phyloP scores from a whole-genome alignment of 92 coral and sea anemone species.

The Porites cylindrica region DNA sequence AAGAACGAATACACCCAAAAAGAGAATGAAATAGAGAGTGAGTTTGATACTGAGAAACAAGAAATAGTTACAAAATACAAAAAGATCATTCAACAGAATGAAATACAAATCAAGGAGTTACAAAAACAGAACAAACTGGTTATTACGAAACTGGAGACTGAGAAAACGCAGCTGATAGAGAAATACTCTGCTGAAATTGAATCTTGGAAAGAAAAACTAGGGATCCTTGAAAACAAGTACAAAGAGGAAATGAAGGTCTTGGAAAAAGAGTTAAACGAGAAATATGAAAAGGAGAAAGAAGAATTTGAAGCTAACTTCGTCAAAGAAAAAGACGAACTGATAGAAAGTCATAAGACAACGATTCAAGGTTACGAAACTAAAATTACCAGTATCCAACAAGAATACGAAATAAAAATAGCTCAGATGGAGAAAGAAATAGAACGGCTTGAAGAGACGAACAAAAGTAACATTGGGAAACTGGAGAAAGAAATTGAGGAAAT shows the following conservation, averaged over 20 bases:
- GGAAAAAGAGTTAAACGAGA: slow-evolving; percentile 60
- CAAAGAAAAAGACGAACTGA: slow-evolving; percentile 60
- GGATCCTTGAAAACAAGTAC: slow-evolving; percentile 28
- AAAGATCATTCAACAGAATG: slow-evolving; percentile 39
- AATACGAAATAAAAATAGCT: slow-evolving; percentile 59
- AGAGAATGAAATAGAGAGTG: slow-evolving; percentile 62
- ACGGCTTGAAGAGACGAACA: slow-evolving; percentile 56
- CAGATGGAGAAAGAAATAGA: slow-evolving; percentile 68
- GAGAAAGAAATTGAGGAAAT: slow-evolving; percentile 44
- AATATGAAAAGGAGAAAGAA: slow-evolving; percentile 65
- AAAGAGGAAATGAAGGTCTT: slow-evolving; percentile 47
- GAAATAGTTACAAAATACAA: slow-evolving; percentile 54
- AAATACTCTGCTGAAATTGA: slow-evolving; percentile 45
- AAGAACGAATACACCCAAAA: slow-evolving; percentile 49
- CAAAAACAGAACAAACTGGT: slow-evolving; percentile 41
- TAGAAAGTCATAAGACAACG: slow-evolving; percentile 46
- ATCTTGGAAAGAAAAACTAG: slow-evolving; percentile 40
- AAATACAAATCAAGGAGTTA: slow-evolving; percentile 33
- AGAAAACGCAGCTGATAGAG: slow-evolving; percentile 37
- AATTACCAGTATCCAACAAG: slow-evolving; percentile 47
- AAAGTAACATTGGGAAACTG: slow-evolving; percentile 53
- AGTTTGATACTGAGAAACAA: slow-evolving; percentile 64
- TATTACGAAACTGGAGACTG: slow-evolving; percentile 39
- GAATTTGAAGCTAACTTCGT: slow-evolving; percentile 54
- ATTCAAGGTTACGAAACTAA: slow-evolving; percentile 59